Evolutionary conservation across 2,888 invertebrate species (phyloP).

Genomic region (Philopedon plagiatum): DNA sequence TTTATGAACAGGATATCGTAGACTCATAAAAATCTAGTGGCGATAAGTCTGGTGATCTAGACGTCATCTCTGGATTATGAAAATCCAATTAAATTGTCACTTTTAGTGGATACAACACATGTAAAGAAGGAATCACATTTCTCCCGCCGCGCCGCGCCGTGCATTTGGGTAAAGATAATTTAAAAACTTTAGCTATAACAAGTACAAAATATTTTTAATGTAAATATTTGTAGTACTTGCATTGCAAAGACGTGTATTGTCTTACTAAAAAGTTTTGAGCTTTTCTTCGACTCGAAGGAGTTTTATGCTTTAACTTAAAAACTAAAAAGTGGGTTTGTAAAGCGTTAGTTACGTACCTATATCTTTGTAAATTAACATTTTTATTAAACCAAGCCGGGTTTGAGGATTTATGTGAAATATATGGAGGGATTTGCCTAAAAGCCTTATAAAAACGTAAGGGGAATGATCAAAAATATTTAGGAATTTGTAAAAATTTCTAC

Average conservation of each 20-base stretch:
- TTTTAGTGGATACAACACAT: no score
- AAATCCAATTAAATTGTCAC: no score
- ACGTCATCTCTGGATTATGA: no score
- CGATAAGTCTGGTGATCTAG: no score
- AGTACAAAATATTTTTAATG: neutral
- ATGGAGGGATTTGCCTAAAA: neutral
- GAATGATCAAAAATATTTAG: neutral
- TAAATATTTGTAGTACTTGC: conserved; percentile 2
- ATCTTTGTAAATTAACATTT: conserved; percentile 22
- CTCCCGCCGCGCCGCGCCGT: no score
- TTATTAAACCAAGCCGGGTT: conserved; percentile 13
- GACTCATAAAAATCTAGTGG: no score
- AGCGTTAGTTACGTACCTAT: conserved; percentile 6
- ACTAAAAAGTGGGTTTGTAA: conserved; percentile 4
- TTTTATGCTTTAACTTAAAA: conserved; percentile 7
- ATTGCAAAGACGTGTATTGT: conserved; percentile 5
- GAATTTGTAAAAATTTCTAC: no score
- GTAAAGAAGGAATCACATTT: neutral
- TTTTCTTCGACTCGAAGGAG: neutral
- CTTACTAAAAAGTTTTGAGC: conserved; percentile 26
- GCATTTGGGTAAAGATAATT: neutral
- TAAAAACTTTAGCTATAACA: neutral
- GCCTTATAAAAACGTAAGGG: neutral
- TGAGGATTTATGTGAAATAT: neutral
- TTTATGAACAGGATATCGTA: no score